Evolutionary conservation across 1,140 invertebrate genomes (phyloP).

Genomic region (Laodelphax striatellus): DNA sequence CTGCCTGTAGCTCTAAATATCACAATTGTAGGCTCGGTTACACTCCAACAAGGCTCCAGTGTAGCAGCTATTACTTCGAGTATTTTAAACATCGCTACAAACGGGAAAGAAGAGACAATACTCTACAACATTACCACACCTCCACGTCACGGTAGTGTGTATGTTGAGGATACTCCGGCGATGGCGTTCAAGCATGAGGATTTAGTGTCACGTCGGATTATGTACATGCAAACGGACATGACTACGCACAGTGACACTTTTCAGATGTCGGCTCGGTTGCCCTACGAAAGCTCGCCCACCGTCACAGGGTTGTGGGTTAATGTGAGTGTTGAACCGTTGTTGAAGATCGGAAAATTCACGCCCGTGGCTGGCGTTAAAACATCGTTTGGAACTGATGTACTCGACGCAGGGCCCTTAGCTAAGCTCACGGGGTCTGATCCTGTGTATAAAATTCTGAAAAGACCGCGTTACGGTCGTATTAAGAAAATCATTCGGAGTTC

Average conservation of each 20-base stretch:
- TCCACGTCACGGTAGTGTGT: constrained; percentile 65
- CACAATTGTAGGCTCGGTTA: constrained; percentile 48
- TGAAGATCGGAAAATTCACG: constrained; percentile 49
- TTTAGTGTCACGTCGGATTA: constrained; percentile 57
- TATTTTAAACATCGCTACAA: constrained; percentile 69
- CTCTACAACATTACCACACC: constrained; percentile 62
- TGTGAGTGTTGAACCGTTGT: constrained; percentile 67
- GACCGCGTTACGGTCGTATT: constrained; percentile 65
- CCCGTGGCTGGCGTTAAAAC: constrained; percentile 49
- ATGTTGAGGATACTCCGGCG: constrained; percentile 52
- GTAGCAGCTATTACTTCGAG: constrained; percentile 60
- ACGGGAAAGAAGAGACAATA: constrained; percentile 63
- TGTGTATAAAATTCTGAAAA: constrained; percentile 55
- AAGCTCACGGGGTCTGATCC: constrained; percentile 78
- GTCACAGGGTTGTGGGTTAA: constrained; percentile 47
- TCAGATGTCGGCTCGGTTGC: constrained; percentile 45
- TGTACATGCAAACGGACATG: constrained; percentile 86
- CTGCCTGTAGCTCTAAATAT: constrained; percentile 64
- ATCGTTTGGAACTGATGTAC: constrained; percentile 48
- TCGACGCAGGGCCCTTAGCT: constrained; percentile 76
- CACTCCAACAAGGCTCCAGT: constrained; percentile 69
- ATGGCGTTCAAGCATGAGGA: constrained; percentile 64
- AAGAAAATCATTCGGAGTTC: constrained; percentile 67
- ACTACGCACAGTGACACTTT: constrained; percentile 74
- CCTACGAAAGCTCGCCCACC: constrained; percentile 38